phyloP scores from a whole-genome alignment of 1,140 invertebrate genomes.

The Papilio xuthus region DNA sequence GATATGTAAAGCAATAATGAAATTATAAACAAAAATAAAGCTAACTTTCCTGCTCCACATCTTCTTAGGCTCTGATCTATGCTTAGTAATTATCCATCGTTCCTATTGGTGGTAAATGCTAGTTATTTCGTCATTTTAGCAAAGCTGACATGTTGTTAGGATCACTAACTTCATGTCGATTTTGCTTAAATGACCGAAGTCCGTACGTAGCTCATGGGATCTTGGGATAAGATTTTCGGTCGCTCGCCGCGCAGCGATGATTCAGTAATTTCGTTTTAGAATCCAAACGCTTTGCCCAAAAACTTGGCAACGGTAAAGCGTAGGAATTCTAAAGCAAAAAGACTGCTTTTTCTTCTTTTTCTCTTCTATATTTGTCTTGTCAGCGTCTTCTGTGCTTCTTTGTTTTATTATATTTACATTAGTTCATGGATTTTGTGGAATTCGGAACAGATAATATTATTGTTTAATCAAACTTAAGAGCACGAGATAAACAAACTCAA shows the following conservation, averaged over 20 bases:
- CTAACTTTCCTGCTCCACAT: too few species aligned
- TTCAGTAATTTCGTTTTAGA: constrained; percentile 75
- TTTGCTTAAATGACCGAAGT: not conserved
- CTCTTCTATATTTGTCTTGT: constrained; percentile 39
- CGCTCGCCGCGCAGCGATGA: constrained; percentile 38
- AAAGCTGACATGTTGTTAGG: not conserved
- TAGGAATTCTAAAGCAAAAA: constrained; percentile 80
- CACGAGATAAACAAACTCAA: too few species aligned
- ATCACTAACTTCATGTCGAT: not conserved
- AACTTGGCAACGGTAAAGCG: constrained; percentile 80
- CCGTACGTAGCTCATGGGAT: not conserved
- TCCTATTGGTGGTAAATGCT: not conserved
- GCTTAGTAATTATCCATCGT: not conserved
- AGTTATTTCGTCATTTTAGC: not conserved
- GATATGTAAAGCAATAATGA: too few species aligned
- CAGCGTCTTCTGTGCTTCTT: constrained; percentile 29
- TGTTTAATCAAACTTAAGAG: too few species aligned
- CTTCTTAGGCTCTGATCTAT: too few species aligned
- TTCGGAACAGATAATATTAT: too few species aligned
- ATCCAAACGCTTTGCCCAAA: constrained; percentile 81
- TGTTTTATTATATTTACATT: too few species aligned
- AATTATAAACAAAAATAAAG: too few species aligned
- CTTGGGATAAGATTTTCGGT: constrained; percentile 4
- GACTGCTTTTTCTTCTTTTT: constrained; percentile 43
- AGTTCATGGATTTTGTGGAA: too few species aligned